Percentiles rank a stretch among this genome's conserved stretches.
Evolutionary conservation across 2,113 vertebrate genomes (phyloP).

Genomic region (Erythrolamprus reginae): DNA sequence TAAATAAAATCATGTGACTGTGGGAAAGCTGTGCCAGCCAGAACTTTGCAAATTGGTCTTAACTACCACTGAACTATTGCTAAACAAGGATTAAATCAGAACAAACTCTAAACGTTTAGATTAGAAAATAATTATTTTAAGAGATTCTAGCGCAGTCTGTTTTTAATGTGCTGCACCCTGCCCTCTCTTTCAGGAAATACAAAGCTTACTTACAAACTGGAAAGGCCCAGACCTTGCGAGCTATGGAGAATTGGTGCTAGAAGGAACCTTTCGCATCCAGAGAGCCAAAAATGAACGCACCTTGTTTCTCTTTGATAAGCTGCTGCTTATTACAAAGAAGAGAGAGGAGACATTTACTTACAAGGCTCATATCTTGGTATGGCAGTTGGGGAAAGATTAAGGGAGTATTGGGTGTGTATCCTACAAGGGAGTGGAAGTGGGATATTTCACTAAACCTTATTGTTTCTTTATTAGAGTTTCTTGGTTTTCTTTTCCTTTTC

Average conservation of each 20-base stretch:
- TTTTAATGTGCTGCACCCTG: neutral
- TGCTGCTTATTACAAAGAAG: slow-evolving; percentile 95
- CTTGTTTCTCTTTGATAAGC: slow-evolving; percentile 92
- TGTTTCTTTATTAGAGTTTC: neutral
- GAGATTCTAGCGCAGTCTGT: neutral
- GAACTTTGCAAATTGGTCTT: neutral
- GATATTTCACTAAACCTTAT: neutral
- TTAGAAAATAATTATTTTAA: neutral
- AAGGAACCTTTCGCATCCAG: slow-evolving; percentile 95
- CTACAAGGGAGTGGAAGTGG: neutral
- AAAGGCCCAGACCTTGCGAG: slow-evolving; percentile 95
- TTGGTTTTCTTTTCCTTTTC: neutral
- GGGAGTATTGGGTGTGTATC: neutral
- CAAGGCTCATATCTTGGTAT: slow-evolving; percentile 95
- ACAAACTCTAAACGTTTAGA: neutral
- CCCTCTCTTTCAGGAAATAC: slow-evolving; percentile 82
- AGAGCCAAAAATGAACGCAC: slow-evolving; percentile 95
- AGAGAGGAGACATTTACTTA: slow-evolving; percentile 90
- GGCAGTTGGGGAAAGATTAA: slow-evolving; percentile 25
- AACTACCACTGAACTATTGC: neutral
- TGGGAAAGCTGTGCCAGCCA: neutral
- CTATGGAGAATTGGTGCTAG: slow-evolving; percentile 91
- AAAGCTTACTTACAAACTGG: slow-evolving; percentile 96
- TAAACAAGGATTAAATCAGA: neutral
- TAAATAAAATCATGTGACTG: neutral